Percentiles rank a stretch among this genome's conserved stretches.
phyloP scores from a whole-genome alignment of 2,113 vertebrate genomes.

The Mobula birostris region DNA sequence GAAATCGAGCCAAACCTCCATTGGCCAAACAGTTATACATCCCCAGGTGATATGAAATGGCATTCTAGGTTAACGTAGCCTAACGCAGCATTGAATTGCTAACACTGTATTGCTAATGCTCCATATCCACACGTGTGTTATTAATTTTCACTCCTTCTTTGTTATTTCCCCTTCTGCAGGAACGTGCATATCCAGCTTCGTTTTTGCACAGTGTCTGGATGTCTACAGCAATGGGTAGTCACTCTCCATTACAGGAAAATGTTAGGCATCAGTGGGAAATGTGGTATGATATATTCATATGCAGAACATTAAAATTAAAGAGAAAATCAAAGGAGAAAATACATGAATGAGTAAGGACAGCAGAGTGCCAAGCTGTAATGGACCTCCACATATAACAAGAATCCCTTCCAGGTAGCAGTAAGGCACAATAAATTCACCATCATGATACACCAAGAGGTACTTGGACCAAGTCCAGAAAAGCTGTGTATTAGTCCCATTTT shows the following conservation, averaged over 20 bases:
- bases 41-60: conserved; percentile 27
- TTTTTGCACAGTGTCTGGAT: background rate
- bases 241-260: background rate
- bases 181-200: background rate
- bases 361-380: background rate
- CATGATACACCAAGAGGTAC: background rate
- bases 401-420: background rate
- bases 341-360: background rate
- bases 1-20: background rate
- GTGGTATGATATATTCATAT: background rate
- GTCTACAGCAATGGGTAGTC: background rate
- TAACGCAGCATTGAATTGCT: conserved; percentile 29
- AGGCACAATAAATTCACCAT: background rate
- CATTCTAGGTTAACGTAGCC: background rate
- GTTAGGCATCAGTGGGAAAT: background rate
- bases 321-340: background rate
- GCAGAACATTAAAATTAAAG: background rate
- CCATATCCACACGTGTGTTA: background rate
- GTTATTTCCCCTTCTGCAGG: background rate
- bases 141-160: conserved; percentile 10
- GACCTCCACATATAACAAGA: background rate
- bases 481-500: too few relatives aligned
- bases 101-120: conserved; percentile 11
- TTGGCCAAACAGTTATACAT: conserved; percentile 21
- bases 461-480: too few relatives aligned